These are phyloP conservation scores for Delichon dasypus DNA, from an alignment of 2,797 vertebrate species.

Conservation along the genomic window DNA sequence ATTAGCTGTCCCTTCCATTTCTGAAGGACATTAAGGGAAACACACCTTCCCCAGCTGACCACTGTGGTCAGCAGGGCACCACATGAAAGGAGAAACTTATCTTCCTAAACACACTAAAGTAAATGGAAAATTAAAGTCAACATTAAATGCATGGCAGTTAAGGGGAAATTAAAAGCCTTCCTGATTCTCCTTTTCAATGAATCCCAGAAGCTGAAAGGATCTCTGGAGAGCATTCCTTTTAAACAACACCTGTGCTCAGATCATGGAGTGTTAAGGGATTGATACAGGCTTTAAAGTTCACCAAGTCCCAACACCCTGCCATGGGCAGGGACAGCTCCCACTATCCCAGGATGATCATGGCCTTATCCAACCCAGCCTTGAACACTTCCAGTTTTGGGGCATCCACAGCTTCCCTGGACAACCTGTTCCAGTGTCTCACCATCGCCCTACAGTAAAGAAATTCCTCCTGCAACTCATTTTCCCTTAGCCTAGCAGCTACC, in stretches of 20 bases:
- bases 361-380: too few relatives aligned
- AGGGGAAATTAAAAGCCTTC: not conserved
- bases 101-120: not conserved
- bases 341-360: not conserved
- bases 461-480: not conserved
- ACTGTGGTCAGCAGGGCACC: not conserved
- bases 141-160: not conserved
- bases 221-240: not conserved
- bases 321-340: not conserved
- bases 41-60: not conserved
- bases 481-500: not conserved
- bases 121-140: not conserved
- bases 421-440: not conserved
- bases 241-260: not conserved
- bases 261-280: not conserved
- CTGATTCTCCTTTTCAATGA: not conserved
- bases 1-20: not conserved
- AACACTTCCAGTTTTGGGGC: not conserved
- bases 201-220: not conserved
- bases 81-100: not conserved
- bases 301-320: accelerated
- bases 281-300: accelerated
- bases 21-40: not conserved
- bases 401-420: not conserved
- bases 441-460: too few relatives aligned